A percentile compares a stretch with the other conserved stretches of the same genome.
Conservation (phyloP, 2,113 vertebrate genomes). For the Procavia capensis region DNA sequence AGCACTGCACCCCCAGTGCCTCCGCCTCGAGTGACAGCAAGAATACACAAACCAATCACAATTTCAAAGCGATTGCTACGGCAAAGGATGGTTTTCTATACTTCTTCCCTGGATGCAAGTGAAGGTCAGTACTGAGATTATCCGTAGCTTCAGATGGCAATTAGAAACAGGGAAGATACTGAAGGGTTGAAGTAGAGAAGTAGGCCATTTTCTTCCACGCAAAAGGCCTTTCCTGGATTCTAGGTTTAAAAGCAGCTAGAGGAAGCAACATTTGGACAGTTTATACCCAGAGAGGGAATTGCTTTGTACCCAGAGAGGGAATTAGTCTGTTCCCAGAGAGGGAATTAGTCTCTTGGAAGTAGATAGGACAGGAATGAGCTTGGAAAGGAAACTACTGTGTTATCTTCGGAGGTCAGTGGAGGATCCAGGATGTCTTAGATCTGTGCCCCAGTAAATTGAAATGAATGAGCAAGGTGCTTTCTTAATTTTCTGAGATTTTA, state of each 20-base stretch:
- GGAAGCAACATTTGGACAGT: slow-evolving; percentile 1
- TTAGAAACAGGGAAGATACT: background rate
- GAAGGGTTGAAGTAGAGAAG: background rate
- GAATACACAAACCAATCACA: slow-evolving; percentile 97
- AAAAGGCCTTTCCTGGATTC: background rate
- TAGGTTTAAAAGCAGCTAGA: background rate
- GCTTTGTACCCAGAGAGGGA: background rate
- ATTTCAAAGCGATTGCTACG: slow-evolving; percentile 96
- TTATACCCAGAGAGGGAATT: background rate
- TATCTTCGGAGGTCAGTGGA: background rate
- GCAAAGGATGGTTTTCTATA: slow-evolving; percentile 88
- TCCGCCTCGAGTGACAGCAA: slow-evolving; percentile 93
- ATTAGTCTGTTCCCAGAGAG: background rate
- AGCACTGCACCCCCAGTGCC: slow-evolving; percentile 91
- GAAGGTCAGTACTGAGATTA: slow-evolving; percentile 89
- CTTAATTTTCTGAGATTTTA: slow-evolving; percentile 51
- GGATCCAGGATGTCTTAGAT: background rate
- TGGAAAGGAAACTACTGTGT: background rate
- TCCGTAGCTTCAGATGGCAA: background rate
- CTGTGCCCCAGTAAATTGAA: background rate
- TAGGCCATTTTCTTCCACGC: background rate
- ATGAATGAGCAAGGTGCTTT: background rate
- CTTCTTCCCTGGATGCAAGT: slow-evolving; percentile 84
- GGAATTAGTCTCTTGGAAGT: background rate
- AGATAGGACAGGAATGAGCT: background rate